Evolutionary conservation across 2,113 vertebrate species (phyloP), one percentile per base, ranked within the genome.

Genomic region (Nibea albiflora): DNA sequence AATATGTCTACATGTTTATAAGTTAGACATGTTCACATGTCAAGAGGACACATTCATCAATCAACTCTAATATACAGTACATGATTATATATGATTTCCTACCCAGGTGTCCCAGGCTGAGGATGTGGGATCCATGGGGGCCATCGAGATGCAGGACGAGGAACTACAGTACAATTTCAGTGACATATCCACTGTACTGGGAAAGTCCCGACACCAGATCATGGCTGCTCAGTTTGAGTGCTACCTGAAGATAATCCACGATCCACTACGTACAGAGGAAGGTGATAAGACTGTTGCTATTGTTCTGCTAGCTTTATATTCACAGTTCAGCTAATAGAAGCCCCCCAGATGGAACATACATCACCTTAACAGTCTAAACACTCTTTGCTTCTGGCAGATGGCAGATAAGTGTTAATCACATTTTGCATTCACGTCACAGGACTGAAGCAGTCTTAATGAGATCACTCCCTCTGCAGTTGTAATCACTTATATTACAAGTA

Each of bases 161-260:
- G 57, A 85, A 83, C 78, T 84, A 84, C 78, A 68, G 58, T 61
- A 85, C 19, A 78, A 87, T 44, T 53, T 85, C 68, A 86, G 60
- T 3, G 63, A 88, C 69, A 77, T 80, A 35, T 84, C 85, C 2
- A 4, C 1, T 0, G 26, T 54, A 0, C 31, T 90, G 1, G 78
- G 84, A 58, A 26, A 8, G 2, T 76, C 94, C 2, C 56, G 67
- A 11, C 50, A 11, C 2, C 89, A 94, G 76, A 95, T 96, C 73
- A 80, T 95, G 65, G 88, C 94, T 1, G 94, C 95, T 14, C 95
- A 96, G 92, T 96, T 93, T 63, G 94, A 96, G 85, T 96, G 95
- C 73, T 96, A 95, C 91, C 80, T 95, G 73, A 96, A 92, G 90
- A 95, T 96, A 60, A 92, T 95, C 75, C 68, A 50, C 1, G 95